Conservation (phyloP, 1,140 invertebrate genomes). For the Tetramorium parvispinum region DNA sequence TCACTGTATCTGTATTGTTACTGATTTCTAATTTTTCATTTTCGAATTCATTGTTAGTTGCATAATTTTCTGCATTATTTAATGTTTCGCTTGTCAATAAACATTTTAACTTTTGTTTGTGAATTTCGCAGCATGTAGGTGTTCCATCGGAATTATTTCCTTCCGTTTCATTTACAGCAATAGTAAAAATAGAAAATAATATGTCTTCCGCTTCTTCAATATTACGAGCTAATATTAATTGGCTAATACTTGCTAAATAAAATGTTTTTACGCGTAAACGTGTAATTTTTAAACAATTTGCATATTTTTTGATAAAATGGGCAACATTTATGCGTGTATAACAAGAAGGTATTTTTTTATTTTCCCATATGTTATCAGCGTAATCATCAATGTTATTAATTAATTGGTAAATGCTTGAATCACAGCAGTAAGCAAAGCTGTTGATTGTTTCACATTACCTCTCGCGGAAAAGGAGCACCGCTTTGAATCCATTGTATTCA, state of each 20-base stretch:
- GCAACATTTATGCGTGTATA: slow-evolving; percentile 17
- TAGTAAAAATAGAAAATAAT: slow-evolving; percentile 52
- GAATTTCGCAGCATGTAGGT: background rate
- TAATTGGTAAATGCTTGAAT: slow-evolving; percentile 15
- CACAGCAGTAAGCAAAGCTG: slow-evolving; percentile 48
- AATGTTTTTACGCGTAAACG: slow-evolving; percentile 13
- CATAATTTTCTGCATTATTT: background rate
- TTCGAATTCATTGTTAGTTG: background rate
- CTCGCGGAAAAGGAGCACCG: slow-evolving; percentile 57
- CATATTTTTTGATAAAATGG: slow-evolving; percentile 2
- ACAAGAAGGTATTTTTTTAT: background rate
- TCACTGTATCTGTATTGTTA: background rate
- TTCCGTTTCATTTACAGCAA: slow-evolving; percentile 11
- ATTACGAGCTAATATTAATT: slow-evolving; percentile 49
- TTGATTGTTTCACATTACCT: slow-evolving; percentile 59
- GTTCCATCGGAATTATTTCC: slow-evolving; percentile 12
- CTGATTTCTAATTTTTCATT: background rate
- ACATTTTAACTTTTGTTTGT: slow-evolving; percentile 23
- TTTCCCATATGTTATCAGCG: slow-evolving; percentile 12
- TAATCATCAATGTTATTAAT: slow-evolving; percentile 1
- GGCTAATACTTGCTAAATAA: slow-evolving; percentile 43
- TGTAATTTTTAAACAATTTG: background rate
- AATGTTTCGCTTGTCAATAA: slow-evolving; percentile 17
- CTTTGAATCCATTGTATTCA: slow-evolving; percentile 64
- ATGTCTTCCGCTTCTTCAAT: slow-evolving; percentile 22